These are phyloP conservation scores for Operophtera brumata DNA, from an alignment of 2,888 invertebrate genomes.

Conservation along the genomic window DNA sequence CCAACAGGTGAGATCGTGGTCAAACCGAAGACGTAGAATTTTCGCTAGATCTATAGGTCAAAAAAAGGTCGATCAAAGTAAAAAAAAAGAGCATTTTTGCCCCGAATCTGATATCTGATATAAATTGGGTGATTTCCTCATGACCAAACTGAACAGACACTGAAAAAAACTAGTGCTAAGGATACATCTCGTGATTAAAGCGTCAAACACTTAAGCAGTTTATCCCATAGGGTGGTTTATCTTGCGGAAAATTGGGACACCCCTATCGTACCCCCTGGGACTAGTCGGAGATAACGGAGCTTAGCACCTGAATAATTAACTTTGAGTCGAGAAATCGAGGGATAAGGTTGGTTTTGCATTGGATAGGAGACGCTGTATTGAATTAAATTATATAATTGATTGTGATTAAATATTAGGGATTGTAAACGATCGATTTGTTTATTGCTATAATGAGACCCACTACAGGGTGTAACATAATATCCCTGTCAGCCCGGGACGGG, in stretches of 20 bases:
- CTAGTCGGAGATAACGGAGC: conserved; percentile 36
- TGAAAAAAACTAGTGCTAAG: conserved; percentile 20
- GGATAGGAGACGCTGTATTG: conserved; percentile 2
- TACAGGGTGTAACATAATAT: too few species aligned
- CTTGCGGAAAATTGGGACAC: conserved; percentile 50
- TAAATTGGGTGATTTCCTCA: too few species aligned
- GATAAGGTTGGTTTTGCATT: conserved; percentile 19
- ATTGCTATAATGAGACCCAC: not conserved
- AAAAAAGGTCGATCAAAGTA: too few species aligned
- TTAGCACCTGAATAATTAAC: conserved; percentile 14
- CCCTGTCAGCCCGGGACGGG: too few species aligned
- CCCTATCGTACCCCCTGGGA: conserved; percentile 33
- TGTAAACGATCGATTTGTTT: conserved; percentile 1
- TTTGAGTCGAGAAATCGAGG: conserved; percentile 11
- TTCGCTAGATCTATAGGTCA: too few species aligned
- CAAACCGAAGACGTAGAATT: too few species aligned
- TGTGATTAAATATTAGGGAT: conserved; percentile 5
- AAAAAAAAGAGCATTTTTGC: too few species aligned
- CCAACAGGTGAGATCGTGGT: too few species aligned
- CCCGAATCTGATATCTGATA: too few species aligned
- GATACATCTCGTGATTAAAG: conserved; percentile 41
- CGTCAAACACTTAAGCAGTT: conserved; percentile 50
- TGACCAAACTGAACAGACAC: too few species aligned
- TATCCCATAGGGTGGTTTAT: conserved; percentile 44
- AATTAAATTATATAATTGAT: conserved; percentile 24